Percentiles rank a stretch among this genome's conserved stretches.
Conservation (phyloP, 2,888 invertebrate species). For the Himalopsyche kuldschensis region DNA sequence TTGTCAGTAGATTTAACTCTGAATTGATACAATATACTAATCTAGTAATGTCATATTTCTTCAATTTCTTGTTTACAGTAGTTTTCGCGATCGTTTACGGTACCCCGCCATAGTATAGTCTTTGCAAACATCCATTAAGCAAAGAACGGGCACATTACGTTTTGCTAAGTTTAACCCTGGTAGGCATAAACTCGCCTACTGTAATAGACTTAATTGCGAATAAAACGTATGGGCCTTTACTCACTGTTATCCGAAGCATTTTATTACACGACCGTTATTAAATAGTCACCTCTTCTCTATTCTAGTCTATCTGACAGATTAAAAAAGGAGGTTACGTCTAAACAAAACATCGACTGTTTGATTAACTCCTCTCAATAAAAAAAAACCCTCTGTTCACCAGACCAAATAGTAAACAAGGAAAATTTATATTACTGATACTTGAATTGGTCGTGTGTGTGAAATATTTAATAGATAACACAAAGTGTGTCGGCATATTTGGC, state of each 20-base stretch:
- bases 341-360: neutral
- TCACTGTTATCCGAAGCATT: neutral
- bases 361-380: neutral
- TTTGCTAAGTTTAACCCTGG: neutral
- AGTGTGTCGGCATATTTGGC: too few relatives aligned
- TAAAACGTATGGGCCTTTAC: neutral
- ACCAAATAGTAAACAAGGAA: too few relatives aligned
- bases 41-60: too few relatives aligned
- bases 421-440: too few relatives aligned
- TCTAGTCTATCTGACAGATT: neutral
- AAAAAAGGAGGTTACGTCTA: neutral
- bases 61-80: neutral
- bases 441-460: too few relatives aligned
- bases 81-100: neutral
- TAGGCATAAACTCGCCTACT: neutral
- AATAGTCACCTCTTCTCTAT: neutral
- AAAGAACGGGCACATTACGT: neutral
- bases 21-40: too few relatives aligned
- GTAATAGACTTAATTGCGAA: neutral
- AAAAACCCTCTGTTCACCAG: neutral
- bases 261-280: neutral
- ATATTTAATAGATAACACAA: too few relatives aligned
- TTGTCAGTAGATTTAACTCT: too few relatives aligned
- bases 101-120: neutral
- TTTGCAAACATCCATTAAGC: neutral